Conservation (phyloP, 2,888 invertebrate species). For the Pycnomerus fuliginosus region DNA sequence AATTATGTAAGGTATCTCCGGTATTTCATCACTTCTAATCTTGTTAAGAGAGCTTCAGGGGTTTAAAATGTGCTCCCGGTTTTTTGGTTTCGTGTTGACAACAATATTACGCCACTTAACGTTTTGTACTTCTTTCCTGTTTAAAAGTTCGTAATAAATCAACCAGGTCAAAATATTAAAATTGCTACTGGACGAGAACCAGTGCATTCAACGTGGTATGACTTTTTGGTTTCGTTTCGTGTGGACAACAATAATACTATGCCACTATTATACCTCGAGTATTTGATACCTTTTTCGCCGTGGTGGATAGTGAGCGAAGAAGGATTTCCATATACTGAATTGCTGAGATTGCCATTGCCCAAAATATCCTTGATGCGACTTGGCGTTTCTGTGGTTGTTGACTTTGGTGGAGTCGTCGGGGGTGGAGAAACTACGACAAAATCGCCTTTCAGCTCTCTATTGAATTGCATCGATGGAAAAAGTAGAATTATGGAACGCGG, state of each 20-base stretch:
- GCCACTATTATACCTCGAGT: conserved; percentile 17
- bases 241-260: conserved; percentile 20
- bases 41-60: too few species aligned
- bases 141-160: too few species aligned
- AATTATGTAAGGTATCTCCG: conserved; percentile 18
- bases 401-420: conserved; percentile 77
- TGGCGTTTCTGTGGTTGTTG: conserved; percentile 66
- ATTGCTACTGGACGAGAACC: too few species aligned
- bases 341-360: conserved; percentile 57
- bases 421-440: conserved; percentile 71
- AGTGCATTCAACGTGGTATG: too few species aligned
- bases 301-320: conserved; percentile 64
- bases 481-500: too few species aligned
- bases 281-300: conserved; percentile 57
- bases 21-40: conserved; percentile 19
- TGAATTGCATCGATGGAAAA: too few species aligned
- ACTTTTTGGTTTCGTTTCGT: conserved; percentile 13
- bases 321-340: conserved; percentile 63
- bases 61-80: background rate
- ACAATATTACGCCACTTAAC: background rate
- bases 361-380: conserved; percentile 50
- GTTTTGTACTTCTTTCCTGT: too few species aligned
- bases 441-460: conserved; percentile 36
- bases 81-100: background rate
- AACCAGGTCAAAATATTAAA: too few species aligned